Evolutionary conservation across 2,113 vertebrate species (phyloP), one percentile per base, ranked within the genome.

Genomic region (Carlito syrichta): DNA sequence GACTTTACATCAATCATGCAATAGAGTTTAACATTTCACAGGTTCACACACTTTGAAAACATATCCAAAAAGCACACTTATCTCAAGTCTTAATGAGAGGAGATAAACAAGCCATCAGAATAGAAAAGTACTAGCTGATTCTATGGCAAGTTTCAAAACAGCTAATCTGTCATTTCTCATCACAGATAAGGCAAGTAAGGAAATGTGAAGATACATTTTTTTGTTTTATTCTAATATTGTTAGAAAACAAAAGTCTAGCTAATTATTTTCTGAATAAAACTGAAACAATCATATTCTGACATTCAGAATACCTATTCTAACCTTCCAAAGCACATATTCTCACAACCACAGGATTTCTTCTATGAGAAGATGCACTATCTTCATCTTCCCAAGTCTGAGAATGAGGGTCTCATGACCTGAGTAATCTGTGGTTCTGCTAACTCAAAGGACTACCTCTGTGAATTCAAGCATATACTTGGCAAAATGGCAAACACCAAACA

Each of bases 261-360:
- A 90, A 87, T 19, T 32, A 92, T 79, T n/a, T 94, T 85, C 66
- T 50, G 63, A 81, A 91, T 52, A 71, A 78, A 94, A 90, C 19
- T 38, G 10, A 79, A 91, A 89, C 23, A 86, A 83, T 92, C 68
- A 92, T 38, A 89, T 30, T 66, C 25, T 82, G 16, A 32, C 62
- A 86, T 76, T 89, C 17, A n/a, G 69, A 95, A 78, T 38, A 71
- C 8, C 40, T 17, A 60, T 62, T 87, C 48, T 79, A 62, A 95
- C 25, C 90, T 40, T 62, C 8, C 40, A 20, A 78, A 63, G 20
- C 45, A 45, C 23, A 60, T 0, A 60, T 23, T 40, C 62, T 81
- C 56, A 63, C 14, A 66, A 60, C 62, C 20, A 52, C 11, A 10
- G 48, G 4, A 7, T 77, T 25, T 94, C 66, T 83, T 20, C 56